Base-by-base conservation (phyloP, 2,888 invertebrate species). In the Heteromurus nitidus region DNA sequence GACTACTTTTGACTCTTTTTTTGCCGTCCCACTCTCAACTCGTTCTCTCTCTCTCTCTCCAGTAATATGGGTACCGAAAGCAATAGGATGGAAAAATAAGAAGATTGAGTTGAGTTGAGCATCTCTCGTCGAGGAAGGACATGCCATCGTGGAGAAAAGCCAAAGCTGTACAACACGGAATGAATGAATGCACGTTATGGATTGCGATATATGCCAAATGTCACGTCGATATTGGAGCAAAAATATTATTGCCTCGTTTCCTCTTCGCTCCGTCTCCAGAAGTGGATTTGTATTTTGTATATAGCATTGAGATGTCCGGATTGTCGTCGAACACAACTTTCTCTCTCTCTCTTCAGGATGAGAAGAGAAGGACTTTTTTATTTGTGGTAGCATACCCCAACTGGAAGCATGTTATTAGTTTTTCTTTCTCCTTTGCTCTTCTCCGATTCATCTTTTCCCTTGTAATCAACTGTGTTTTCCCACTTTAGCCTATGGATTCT, bases 181-280 rank as follows among this genome's bases (percentile, higher is more conserved):
- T 24, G 70, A 58, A 24, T 18, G 18, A 70, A 55, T 55, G 70
- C 70, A 70, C 55, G 70, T 58, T 70, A 53, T 69, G 53, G n/a
- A 64, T 31, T 64, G 62, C 62, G 7, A 58, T 70, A 55, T 70
- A 70, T 24, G 42, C 70, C 70, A 70, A 70, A 70, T 70, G 70
- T 55, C 70, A 70, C 70, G 70, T 70, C 70, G 70, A 58, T 58
- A 70, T 70, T 70, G 58, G 70, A 70, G 55, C 36, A 70, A 68
- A 70, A 70, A 70, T 70, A 70, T 55, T 70, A 70, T 70, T 70
- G 70, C 58, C 55, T 58, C 58, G 58, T 58, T 70, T 70, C 24
- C 70, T 70, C 13, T 20, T 68, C 68, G 58, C 55, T 58, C 5
- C 22, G 28, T 36, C 31, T 20, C 5, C 50, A n/a, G n/a, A 5